A percentile compares a stretch with the other conserved stretches of the same genome.
Conservation (phyloP, 2,797 vertebrate species). For the Micrastur ruficollis region DNA sequence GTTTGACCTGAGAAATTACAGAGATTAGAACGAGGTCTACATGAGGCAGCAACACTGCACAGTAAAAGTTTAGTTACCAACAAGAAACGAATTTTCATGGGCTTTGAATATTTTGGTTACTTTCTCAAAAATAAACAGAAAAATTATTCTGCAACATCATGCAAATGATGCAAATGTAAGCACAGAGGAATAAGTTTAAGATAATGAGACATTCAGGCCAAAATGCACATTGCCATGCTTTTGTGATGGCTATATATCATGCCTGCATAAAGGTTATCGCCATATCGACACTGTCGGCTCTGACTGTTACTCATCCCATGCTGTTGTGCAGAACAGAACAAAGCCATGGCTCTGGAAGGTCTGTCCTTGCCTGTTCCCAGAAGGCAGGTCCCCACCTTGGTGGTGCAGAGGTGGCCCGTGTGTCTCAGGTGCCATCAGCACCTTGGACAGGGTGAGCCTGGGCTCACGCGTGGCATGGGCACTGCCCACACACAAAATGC, state of each 20-base stretch:
- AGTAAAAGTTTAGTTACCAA: not conserved
- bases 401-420: accelerated
- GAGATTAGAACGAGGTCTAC: not conserved
- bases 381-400: not conserved
- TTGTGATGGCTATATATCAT: not conserved
- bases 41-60: not conserved
- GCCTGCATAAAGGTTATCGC: not conserved
- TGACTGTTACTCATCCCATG: not conserved
- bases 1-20: not conserved
- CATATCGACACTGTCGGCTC: accelerated
- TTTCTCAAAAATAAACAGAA: not conserved
- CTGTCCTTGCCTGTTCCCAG: not conserved
- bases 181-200: not conserved
- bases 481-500: not conserved
- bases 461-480: too few relatives aligned
- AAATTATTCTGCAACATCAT: not conserved
- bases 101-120: not conserved
- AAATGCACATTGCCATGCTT: not conserved
- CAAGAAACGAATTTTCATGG: not conserved
- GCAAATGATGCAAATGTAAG: not conserved
- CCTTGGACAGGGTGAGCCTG: conserved; percentile 49
- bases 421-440: not conserved
- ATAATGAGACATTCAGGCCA: not conserved
- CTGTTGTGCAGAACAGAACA: not conserved
- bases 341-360: not conserved